phyloP scores from a whole-genome alignment of 1,140 invertebrate genomes.

The Lordiphosa stackelbergi region DNA sequence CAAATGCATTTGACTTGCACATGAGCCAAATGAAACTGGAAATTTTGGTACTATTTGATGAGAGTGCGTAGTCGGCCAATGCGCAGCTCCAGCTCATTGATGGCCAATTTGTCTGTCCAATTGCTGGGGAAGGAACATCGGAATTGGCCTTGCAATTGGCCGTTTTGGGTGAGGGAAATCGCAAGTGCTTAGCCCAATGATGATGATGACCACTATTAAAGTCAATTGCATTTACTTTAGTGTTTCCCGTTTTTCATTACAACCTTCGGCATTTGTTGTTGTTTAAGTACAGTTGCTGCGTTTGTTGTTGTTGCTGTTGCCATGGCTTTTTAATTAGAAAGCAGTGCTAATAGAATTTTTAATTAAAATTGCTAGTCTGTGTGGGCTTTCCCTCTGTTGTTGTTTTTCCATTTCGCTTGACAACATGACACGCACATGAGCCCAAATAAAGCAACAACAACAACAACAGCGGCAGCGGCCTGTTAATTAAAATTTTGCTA shows the following conservation, averaged over 20 bases:
- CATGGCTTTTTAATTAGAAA: slow-evolving; percentile 66
- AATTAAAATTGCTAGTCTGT: slow-evolving; percentile 67
- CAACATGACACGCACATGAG: slow-evolving; percentile 61
- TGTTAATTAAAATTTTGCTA: slow-evolving; percentile 73
- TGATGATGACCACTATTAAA: slow-evolving; percentile 46
- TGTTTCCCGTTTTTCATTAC: slow-evolving; percentile 26
- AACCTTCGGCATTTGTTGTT: slow-evolving; percentile 34
- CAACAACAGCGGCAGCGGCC: slow-evolving; percentile 19
- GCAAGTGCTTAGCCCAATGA: slow-evolving; percentile 26
- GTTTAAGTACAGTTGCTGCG: slow-evolving; percentile 5
- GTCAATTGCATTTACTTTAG: slow-evolving; percentile 46
- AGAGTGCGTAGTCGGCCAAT: slow-evolving; percentile 8
- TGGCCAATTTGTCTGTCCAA: slow-evolving; percentile 61
- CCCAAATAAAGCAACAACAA: slow-evolving; percentile 42
- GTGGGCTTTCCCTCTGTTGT: slow-evolving; percentile 21
- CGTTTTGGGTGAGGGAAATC: slow-evolving; percentile 11
- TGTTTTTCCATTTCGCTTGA: slow-evolving; percentile 51
- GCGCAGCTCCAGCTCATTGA: slow-evolving; percentile 38
- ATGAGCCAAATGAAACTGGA: slow-evolving; percentile 18
- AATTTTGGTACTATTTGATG: slow-evolving; percentile 27
- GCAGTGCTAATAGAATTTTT: slow-evolving; percentile 72
- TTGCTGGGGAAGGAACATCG: slow-evolving; percentile 48
- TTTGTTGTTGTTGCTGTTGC: slow-evolving; percentile 17
- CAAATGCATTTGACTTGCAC: not conserved
- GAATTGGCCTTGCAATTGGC: slow-evolving; percentile 37